These are phyloP conservation scores for Archips crataeganus DNA, from an alignment of 2,888 invertebrate genomes.

Conservation along the genomic window DNA sequence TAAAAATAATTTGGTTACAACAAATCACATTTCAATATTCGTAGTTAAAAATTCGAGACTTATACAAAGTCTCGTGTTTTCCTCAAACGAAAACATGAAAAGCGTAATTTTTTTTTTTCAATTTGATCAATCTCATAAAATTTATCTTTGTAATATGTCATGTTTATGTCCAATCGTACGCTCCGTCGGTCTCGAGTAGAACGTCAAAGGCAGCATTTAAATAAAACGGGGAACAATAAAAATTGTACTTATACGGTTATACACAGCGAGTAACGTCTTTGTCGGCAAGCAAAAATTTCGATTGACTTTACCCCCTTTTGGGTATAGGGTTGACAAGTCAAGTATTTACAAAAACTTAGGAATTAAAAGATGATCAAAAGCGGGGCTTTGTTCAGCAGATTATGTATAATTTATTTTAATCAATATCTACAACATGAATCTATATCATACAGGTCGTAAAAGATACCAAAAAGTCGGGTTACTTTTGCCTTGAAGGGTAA, in stretches of 20 bases:
- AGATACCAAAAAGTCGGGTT: too few species aligned
- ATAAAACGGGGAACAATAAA: slow-evolving; percentile 38
- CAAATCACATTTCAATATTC: background rate
- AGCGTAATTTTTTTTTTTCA: background rate
- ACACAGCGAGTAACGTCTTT: slow-evolving; percentile 23
- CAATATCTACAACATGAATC: too few species aligned
- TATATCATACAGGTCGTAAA: too few species aligned
- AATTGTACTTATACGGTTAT: slow-evolving; percentile 29
- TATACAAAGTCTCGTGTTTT: too few species aligned
- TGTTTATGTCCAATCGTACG: slow-evolving; percentile 23
- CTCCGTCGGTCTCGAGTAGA: slow-evolving; percentile 12
- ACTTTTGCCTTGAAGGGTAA: too few species aligned
- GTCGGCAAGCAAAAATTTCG: slow-evolving; percentile 39
- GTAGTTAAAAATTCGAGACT: background rate
- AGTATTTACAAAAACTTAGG: background rate
- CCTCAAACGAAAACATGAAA: too few species aligned
- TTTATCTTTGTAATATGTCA: slow-evolving; percentile 8
- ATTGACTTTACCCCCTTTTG: slow-evolving; percentile 38
- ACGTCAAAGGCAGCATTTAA: slow-evolving; percentile 33
- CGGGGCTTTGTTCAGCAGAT: too few species aligned
- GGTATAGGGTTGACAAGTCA: slow-evolving; percentile 23
- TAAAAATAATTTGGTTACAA: background rate
- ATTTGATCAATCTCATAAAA: slow-evolving; percentile 7
- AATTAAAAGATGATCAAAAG: too few species aligned
- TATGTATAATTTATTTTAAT: too few species aligned